Evolutionary conservation across 2,797 vertebrate genomes (phyloP), one percentile per base, ranked within the genome.

Genomic region (Lithobates pipiens): DNA sequence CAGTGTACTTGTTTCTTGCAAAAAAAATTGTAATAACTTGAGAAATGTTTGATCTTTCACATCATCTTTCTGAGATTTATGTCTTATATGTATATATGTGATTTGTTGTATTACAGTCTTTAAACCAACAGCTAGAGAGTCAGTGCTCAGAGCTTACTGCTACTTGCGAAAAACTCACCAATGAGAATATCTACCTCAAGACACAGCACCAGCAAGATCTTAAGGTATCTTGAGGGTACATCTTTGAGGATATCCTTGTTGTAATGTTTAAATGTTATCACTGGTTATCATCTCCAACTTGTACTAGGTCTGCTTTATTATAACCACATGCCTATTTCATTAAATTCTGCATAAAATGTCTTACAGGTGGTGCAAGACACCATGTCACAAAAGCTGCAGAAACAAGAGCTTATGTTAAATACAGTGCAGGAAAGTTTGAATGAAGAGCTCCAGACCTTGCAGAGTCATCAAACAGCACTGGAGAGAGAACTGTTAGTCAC

Each of bases 401-500:
- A 95, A 69, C 91, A 94, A 72, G 92, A 94, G 77, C 87, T 88
- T 2, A 75, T 94, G 77, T 86, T 94, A 80, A 92, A 93, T 44
- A 89, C 89, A 46, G 92, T 93, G 46, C 91, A 86, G 46, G 88
- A 91, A 77, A 93, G 83, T 82, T 80, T 94, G 83, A 89, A 85
- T 1, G 50, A 23, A 29, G 91, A 95, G 86, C 86, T 96, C 54
- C 90, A 93, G 82, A 76, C 42, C 0, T 82, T 90, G 29, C 90
- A 93, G 65, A 90, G 84, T 25, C 92, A 94, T 36, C 92, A 91
- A 85, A 85, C 83, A 11, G 76, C 88, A 32, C 91, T 95, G 63
- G 91, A 95, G 18, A 88, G 77, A 83, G 88, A 92, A 34, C 88
- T 95, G 94, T 96, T 89, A 93, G 94, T 91, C 27, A 42, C 65